Conservation (phyloP, 1,140 invertebrate species). For the Stegodyphus mimosarum region DNA sequence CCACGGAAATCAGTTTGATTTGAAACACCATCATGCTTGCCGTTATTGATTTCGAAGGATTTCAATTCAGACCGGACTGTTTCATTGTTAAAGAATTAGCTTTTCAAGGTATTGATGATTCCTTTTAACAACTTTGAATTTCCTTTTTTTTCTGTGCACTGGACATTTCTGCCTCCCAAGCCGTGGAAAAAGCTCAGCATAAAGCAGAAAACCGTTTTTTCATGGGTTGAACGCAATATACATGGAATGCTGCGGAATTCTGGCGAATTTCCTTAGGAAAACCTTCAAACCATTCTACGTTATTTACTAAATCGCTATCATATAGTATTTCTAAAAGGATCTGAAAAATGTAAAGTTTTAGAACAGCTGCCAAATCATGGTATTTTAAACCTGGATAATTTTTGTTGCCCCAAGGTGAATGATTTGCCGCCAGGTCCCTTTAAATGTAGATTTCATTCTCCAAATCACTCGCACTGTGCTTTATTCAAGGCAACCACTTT, state of each 20-base stretch:
- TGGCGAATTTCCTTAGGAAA: too few species aligned
- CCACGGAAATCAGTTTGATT: background rate
- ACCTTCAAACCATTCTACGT: slow-evolving; percentile 1
- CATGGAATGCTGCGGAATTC: too few species aligned
- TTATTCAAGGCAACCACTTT: background rate
- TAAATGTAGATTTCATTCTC: too few species aligned
- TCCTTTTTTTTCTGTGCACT: background rate
- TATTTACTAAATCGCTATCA: background rate
- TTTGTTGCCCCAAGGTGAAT: background rate
- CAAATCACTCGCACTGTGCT: background rate
- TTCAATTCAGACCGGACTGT: background rate
- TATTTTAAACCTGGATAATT: background rate
- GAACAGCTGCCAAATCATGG: background rate
- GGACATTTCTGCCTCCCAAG: background rate
- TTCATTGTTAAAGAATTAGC: too few species aligned
- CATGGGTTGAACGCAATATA: too few species aligned
- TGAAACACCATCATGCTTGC: background rate
- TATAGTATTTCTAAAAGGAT: background rate
- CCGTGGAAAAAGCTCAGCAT: background rate
- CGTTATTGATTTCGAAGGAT: background rate
- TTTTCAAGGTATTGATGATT: background rate
- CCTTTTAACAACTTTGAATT: too few species aligned
- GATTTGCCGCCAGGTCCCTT: background rate
- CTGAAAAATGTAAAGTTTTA: background rate
- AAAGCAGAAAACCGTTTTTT: background rate